Base-by-base conservation (phyloP, 2,888 invertebrate genomes). In the Sicus ferrugineus region DNA sequence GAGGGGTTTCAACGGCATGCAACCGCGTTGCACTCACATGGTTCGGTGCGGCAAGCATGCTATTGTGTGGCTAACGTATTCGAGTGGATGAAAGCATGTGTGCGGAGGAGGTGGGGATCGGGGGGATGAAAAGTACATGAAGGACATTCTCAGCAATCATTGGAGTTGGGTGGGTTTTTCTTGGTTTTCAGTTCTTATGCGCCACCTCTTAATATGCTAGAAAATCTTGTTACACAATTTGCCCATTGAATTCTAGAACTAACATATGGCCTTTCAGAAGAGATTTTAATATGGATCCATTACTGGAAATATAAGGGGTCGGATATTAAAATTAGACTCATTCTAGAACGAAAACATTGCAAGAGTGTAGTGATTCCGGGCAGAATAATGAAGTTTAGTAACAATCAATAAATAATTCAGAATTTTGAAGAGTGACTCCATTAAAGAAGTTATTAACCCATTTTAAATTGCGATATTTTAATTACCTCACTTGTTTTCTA, bases 1-100 rank as follows among this genome's bases (percentile, higher is more conserved):
- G 56, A 21, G 65, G 67, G 61, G 65, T 62, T 72, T 68, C 72
- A 19, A 16, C 38, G 38, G 54, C 65, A 65, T 65, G 65, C 54
- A 65, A 65, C 23, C 61, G 23, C 63, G 69, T 69, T 67, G 69
- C 38, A 59, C 54, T 21, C 68, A 54, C 23, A 16, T 69, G 64
- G 28, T 28, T 28, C 26, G 54, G 54, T 14, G 54, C 26, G 23
- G 54, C 16, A 54, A 26, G 23, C 23, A 23, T 14, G 54, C 28
- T 3, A 42, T 42, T 28, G 54, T 54, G 28, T 28, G 54, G 28
- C 26, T 14, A n/a, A 48, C 21, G 50, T n/a, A 23, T n/a, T 19
- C 23, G 50, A 52, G 50, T 52, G 21, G n/a, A 23, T 19, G 50
- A 52, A 19, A 21, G n/a, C 16, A 23, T 16, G 28, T 54, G 54